These are phyloP conservation scores for Phylloscopus trochiloides DNA, from an alignment of 2,113 vertebrate genomes.

Conservation along the genomic window DNA sequence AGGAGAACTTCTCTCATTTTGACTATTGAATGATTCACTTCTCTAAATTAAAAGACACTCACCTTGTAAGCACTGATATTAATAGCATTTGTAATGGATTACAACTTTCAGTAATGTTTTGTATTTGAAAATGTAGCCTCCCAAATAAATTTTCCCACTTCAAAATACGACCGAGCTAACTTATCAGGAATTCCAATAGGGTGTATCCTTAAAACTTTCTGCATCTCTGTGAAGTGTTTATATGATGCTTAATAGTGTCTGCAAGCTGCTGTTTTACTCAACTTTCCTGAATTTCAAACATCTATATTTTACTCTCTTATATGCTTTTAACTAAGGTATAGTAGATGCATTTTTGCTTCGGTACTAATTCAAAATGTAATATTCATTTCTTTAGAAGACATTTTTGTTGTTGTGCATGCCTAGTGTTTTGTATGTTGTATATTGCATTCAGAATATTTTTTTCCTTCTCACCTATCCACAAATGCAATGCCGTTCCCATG, in stretches of 20 bases:
- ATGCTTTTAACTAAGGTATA: conserved; percentile 89
- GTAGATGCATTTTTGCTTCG: conserved; percentile 88
- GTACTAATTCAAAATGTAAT: conserved; percentile 94
- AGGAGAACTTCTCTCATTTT: neutral
- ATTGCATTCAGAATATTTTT: conserved; percentile 99
- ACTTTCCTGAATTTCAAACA: conserved; percentile 87
- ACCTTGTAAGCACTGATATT: neutral
- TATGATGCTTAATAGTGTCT: conserved; percentile 82
- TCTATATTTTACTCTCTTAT: conserved; percentile 88
- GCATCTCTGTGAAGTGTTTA: conserved; percentile 78
- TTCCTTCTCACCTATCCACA: conserved; percentile 99
- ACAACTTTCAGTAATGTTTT: neutral
- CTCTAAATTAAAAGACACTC: neutral
- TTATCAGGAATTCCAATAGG: conserved; percentile 76
- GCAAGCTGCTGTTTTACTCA: conserved; percentile 84
- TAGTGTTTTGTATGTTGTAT: conserved; percentile 99
- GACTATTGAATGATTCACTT: neutral
- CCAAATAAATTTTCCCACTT: neutral
- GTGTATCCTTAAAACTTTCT: conserved; percentile 67
- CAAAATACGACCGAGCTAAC: conserved; percentile 67
- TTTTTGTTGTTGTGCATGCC: conserved; percentile 99
- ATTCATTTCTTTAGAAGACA: conserved; percentile 92
- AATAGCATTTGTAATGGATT: neutral
- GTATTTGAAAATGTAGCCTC: neutral
- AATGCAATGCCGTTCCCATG: conserved; percentile 99